A percentile compares a stretch with the other conserved stretches of the same genome.
Conservation (phyloP, 2,797 vertebrate species). For the Gymnopithys bicolor region DNA sequence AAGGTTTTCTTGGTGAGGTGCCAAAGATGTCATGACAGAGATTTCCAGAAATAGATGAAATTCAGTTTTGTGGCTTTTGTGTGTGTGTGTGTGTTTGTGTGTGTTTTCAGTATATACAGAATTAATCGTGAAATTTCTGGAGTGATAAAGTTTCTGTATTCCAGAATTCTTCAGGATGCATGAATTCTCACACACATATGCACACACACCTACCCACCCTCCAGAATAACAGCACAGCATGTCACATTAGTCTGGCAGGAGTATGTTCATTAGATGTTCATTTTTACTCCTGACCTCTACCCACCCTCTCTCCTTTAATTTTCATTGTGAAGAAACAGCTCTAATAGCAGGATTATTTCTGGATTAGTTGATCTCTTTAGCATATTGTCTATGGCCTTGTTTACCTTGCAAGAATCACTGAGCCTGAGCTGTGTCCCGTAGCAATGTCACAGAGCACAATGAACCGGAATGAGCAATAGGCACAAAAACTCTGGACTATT, state of each 20-base stretch:
- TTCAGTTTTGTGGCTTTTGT: neutral
- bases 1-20: neutral
- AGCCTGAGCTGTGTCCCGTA: neutral
- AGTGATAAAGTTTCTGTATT: neutral
- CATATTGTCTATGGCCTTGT: neutral
- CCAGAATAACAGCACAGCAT: neutral
- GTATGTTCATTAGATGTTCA: neutral
- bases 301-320: neutral
- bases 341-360: neutral
- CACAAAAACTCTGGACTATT: neutral
- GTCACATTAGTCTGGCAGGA: neutral
- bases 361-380: conserved; percentile 20
- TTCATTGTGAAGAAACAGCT: conserved; percentile 5
- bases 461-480: neutral
- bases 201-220: neutral
- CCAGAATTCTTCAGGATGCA: neutral
- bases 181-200: neutral
- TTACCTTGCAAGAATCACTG: conserved; percentile 25
- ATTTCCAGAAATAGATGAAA: neutral
- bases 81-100: no score
- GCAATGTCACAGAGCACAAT: neutral
- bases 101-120: neutral
- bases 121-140: neutral
- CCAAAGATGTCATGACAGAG: neutral
- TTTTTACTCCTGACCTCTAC: conserved; percentile 16